Conservation (phyloP, 2,888 invertebrate species). For the Falcaria lacertinaria region DNA sequence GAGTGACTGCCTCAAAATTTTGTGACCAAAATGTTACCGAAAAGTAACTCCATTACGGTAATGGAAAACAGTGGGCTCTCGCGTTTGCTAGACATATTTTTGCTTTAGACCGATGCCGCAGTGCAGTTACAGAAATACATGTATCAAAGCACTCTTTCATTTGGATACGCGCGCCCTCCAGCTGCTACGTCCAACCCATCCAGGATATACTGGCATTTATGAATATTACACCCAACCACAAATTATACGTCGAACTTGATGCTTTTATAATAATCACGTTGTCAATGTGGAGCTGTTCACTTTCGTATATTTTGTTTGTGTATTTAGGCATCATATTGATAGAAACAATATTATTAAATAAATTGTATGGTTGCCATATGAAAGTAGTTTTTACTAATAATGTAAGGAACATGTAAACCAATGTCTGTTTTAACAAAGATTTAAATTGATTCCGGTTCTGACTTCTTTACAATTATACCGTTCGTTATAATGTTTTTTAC, state of each 20-base stretch:
- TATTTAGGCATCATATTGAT: no score
- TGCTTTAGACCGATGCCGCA: conserved; percentile 60
- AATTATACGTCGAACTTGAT: conserved; percentile 43
- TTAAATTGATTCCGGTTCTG: no score
- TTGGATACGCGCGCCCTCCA: conserved; percentile 47
- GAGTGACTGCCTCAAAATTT: conserved; percentile 32
- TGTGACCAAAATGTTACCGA: conserved; percentile 56
- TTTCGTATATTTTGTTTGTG: background rate
- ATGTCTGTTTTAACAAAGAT: no score
- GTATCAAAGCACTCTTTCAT: conserved; percentile 70
- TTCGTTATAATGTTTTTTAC: no score
- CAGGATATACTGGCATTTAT: conserved; percentile 59
- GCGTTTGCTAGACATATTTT: conserved; percentile 51
- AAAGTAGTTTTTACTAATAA: no score
- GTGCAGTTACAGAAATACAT: conserved; percentile 69
- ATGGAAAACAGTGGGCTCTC: conserved; percentile 70
- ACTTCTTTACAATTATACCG: no score
- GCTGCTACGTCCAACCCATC: conserved; percentile 30
- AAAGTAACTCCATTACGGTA: conserved; percentile 69
- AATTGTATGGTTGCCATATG: no score
- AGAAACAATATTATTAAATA: no score
- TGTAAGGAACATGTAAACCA: no score
- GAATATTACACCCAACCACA: conserved; percentile 49
- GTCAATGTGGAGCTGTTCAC: conserved; percentile 8
- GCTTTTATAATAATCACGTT: conserved; percentile 33